Evolutionary conservation across 23 tunicate species (phyloP).

Genomic region (Ascidia mentula): DNA sequence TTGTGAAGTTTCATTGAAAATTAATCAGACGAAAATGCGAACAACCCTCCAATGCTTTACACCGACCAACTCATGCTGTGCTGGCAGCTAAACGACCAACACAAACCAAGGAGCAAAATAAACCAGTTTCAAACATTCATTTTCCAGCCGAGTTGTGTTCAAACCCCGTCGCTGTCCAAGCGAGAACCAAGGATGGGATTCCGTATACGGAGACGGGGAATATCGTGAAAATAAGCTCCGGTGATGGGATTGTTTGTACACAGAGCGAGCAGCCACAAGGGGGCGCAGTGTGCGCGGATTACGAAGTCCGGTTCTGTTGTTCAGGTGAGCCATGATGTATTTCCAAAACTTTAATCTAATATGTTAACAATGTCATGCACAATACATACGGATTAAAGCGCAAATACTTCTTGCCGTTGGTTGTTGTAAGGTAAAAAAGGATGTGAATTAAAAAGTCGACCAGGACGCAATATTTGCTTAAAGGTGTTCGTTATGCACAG

Average conservation of each 20-base stretch:
- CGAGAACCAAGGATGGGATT: background rate
- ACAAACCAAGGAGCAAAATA: too few relatives aligned
- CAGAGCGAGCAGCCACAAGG: slow-evolving; percentile 31
- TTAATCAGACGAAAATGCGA: too few relatives aligned
- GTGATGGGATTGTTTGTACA: slow-evolving; percentile 30
- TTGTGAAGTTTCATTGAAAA: too few relatives aligned
- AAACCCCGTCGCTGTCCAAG: slow-evolving; percentile 16
- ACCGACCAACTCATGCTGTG: too few relatives aligned
- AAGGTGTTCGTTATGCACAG: too few relatives aligned
- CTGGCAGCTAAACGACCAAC: too few relatives aligned
- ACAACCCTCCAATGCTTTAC: too few relatives aligned
- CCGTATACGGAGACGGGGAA: slow-evolving; percentile 28
- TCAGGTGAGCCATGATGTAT: slow-evolving; percentile 21
- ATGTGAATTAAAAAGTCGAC: too few relatives aligned
- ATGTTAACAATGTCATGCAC: background rate
- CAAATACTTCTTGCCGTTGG: too few relatives aligned
- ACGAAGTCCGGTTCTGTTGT: slow-evolving; percentile 37
- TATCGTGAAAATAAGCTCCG: slow-evolving; percentile 7
- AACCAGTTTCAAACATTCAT: background rate
- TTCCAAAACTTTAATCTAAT: background rate
- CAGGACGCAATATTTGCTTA: too few relatives aligned
- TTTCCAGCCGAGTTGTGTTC: slow-evolving; percentile 15
- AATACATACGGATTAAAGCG: too few relatives aligned
- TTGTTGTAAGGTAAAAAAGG: too few relatives aligned
- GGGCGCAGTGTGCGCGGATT: slow-evolving; percentile 26